Conservation (phyloP, 2,888 invertebrate species). For the Odontocolon sp. region DNA sequence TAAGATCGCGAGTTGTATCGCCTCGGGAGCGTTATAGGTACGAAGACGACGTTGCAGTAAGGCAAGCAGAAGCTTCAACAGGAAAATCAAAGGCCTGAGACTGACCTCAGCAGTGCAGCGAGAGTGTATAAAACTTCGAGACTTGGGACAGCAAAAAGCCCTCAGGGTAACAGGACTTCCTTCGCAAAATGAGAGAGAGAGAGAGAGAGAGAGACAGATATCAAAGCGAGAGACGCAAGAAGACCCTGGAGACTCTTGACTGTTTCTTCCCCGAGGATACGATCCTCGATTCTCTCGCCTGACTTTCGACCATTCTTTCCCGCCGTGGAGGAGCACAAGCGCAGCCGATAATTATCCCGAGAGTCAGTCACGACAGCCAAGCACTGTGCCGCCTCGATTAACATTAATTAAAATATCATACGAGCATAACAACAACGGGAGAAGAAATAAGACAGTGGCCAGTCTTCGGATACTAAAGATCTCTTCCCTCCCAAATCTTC, state of each 20-base stretch:
- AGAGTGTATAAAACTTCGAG: background rate
- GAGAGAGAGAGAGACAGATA: slow-evolving; percentile 50
- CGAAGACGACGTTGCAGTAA: slow-evolving; percentile 20
- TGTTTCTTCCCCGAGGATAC: slow-evolving; percentile 13
- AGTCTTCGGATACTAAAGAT: too few relatives aligned
- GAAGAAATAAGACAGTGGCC: too few relatives aligned
- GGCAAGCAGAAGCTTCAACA: slow-evolving; percentile 30
- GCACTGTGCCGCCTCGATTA: slow-evolving; percentile 47
- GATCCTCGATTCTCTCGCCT: slow-evolving; percentile 33
- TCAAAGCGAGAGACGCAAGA: slow-evolving; percentile 42
- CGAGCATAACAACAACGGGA: slow-evolving; percentile 35
- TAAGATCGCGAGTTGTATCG: slow-evolving; percentile 66
- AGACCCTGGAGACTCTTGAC: slow-evolving; percentile 34
- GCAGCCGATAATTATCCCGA: slow-evolving; percentile 57
- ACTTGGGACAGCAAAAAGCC: slow-evolving; percentile 27
- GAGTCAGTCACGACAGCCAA: slow-evolving; percentile 49
- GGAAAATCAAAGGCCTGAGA: slow-evolving; percentile 21
- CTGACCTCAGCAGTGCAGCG: slow-evolving; percentile 40
- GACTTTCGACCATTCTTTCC: slow-evolving; percentile 51
- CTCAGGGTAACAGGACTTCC: slow-evolving; percentile 41
- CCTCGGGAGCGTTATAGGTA: slow-evolving; percentile 48
- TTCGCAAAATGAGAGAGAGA: slow-evolving; percentile 38
- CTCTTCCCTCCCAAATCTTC: too few relatives aligned
- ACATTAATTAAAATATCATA: slow-evolving; percentile 59
- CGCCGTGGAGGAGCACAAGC: slow-evolving; percentile 43